Evolutionary conservation across 2,113 vertebrate genomes (phyloP), one percentile per base, ranked within the genome.

Genomic region (Haemorhous mexicanus): DNA sequence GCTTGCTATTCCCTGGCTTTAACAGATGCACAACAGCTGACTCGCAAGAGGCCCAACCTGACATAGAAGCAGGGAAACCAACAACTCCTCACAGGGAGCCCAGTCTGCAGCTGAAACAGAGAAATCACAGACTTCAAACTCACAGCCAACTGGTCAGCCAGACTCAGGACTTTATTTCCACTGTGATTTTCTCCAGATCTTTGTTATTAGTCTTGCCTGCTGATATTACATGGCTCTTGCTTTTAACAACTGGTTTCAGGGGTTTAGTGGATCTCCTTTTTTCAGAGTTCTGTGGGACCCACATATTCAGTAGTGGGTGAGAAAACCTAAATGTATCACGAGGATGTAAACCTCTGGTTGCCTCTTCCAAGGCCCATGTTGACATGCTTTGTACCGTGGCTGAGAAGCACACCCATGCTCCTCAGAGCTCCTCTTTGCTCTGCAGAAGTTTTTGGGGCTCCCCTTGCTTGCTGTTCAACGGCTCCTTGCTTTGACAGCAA

Each of bases 391-490:
- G 37, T 15, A 8, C 30, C 14, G 8, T 3, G 33, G 56, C 69
- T 53, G 64, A 56, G 50, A 49, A 91, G 37, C 55, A 37, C 8
- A 14, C 3, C 26, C 14, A 2, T 12, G n/a, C 8, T 76, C 12
- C 66, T 75, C n/a, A 39, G 49, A 56, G 10, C 7, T 50, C 33
- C 30, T 10, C 30, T 20, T 72, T 24, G 56, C 62, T 53, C 56
- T 43, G 81, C 81, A 81, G 56, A 87, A 37, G 5, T 41, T 62
- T 76, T 53, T 16, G 3, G 50, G 10, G 44, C 49, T 75, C 69
- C 44, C 14, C 6, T 35, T 59, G 44, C 69, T 73, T 2, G 1
- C 41, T 0, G 0, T 14, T 33, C 4, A 2, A 55, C 6, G 35
- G 56, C 43, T 6, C 1, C 55, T 59, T 41, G 52, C 35, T 87